phyloP scores from a whole-genome alignment of 2,113 vertebrate genomes.

The Ptilorrhoa leucosticta region DNA sequence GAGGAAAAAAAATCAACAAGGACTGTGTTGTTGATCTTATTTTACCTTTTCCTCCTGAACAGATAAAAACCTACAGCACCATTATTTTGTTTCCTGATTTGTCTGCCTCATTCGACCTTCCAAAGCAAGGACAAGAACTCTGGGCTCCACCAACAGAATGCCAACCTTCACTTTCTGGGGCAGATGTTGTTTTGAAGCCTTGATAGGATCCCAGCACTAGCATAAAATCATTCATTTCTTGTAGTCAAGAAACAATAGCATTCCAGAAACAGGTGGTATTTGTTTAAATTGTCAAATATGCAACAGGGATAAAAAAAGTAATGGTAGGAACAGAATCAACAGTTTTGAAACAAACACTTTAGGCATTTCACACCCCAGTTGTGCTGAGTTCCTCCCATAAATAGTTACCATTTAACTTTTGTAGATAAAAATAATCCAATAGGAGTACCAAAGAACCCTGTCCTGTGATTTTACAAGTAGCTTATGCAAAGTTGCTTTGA shows the following conservation, averaged over 20 bases:
- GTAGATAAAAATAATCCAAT: not conserved
- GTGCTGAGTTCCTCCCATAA: not conserved
- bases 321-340: not conserved
- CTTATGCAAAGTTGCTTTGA: not conserved
- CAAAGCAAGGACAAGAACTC: not conserved
- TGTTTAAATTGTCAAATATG: not conserved
- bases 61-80: not conserved
- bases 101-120: not conserved
- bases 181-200: not conserved
- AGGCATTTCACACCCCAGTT: not conserved
- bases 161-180: not conserved
- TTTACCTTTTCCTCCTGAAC: not conserved
- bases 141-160: not conserved
- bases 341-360: not conserved
- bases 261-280: not conserved
- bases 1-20: not conserved
- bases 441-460: not conserved
- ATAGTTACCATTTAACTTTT: not conserved
- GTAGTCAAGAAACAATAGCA: not conserved
- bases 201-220: not conserved
- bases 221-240: not conserved
- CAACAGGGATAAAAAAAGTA: not conserved
- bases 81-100: not conserved
- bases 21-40: not conserved
- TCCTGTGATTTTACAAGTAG: not conserved